These are phyloP conservation scores for Nebria ingens DNA, from an alignment of 1,140 invertebrate species.

Conservation along the genomic window DNA sequence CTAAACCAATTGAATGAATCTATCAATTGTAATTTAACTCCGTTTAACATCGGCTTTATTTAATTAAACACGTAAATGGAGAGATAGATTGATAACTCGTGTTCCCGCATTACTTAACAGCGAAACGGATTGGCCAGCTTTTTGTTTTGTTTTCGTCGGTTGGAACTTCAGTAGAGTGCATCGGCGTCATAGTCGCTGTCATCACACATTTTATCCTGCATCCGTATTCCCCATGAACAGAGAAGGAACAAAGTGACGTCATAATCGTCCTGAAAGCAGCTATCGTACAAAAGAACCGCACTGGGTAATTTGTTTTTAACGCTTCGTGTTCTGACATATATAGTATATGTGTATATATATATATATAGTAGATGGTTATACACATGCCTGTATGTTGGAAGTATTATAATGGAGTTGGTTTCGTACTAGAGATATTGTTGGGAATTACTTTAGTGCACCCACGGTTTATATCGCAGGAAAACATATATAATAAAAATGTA, in stretches of 20 bases:
- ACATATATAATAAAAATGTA: not conserved
- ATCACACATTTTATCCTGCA: not conserved
- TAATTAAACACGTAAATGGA: too few relatives aligned
- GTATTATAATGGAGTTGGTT: too few relatives aligned
- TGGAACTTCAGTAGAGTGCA: not conserved
- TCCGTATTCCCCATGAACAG: not conserved
- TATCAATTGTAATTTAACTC: too few relatives aligned
- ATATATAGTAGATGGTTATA: too few relatives aligned
- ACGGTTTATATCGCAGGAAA: not conserved
- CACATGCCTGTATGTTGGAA: too few relatives aligned
- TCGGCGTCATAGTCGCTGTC: not conserved
- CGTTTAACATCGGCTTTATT: too few relatives aligned
- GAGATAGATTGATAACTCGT: not conserved
- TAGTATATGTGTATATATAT: too few relatives aligned
- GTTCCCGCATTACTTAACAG: not conserved
- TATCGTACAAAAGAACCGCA: not conserved
- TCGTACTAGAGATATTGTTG: too few relatives aligned
- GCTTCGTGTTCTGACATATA: not conserved
- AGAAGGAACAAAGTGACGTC: too few relatives aligned
- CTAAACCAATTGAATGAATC: too few relatives aligned
- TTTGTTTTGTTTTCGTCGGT: not conserved
- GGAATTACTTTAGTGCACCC: not conserved
- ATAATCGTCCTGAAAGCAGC: not conserved
- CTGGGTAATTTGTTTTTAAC: conserved; percentile 9
- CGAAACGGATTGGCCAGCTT: not conserved